These are phyloP conservation scores for Dinoponera quadriceps DNA, from an alignment of 1,140 invertebrate species.

Conservation along the genomic window DNA sequence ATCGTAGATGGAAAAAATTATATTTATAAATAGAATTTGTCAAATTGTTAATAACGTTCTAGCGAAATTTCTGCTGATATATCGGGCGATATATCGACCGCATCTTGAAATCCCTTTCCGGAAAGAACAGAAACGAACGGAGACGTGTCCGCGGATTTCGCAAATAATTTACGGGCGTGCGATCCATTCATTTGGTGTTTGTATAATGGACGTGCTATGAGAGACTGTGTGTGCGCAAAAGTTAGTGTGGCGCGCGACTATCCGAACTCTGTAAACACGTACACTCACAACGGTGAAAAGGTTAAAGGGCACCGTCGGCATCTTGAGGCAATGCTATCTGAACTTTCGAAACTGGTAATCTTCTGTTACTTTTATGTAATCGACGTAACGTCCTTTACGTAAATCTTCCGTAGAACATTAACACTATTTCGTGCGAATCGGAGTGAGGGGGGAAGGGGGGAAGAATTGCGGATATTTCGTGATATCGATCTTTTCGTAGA, in stretches of 20 bases:
- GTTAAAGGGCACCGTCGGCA: constrained; percentile 58
- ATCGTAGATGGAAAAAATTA: no score
- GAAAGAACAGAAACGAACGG: not conserved
- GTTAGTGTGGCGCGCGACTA: not conserved
- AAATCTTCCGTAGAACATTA: not conserved
- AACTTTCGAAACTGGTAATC: constrained; percentile 64
- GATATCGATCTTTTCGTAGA: not conserved
- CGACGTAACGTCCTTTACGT: not conserved
- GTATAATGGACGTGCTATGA: not conserved
- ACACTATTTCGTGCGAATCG: not conserved
- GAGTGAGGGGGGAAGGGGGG: constrained; percentile 1
- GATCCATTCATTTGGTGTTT: constrained; percentile 10
- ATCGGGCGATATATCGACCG: no score
- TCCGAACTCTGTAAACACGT: not conserved
- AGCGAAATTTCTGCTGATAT: no score
- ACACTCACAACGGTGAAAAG: constrained; percentile 56
- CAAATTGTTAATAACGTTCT: no score
- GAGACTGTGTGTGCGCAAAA: not conserved
- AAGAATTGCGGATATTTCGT: not conserved
- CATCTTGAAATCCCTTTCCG: not conserved
- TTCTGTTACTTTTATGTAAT: constrained; percentile 22
- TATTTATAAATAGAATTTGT: no score
- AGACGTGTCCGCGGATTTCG: not conserved
- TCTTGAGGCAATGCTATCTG: constrained; percentile 33
- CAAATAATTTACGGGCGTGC: not conserved